Evolutionary conservation across 2,797 vertebrate genomes (phyloP).

Genomic region (Scleropages formosus): DNA sequence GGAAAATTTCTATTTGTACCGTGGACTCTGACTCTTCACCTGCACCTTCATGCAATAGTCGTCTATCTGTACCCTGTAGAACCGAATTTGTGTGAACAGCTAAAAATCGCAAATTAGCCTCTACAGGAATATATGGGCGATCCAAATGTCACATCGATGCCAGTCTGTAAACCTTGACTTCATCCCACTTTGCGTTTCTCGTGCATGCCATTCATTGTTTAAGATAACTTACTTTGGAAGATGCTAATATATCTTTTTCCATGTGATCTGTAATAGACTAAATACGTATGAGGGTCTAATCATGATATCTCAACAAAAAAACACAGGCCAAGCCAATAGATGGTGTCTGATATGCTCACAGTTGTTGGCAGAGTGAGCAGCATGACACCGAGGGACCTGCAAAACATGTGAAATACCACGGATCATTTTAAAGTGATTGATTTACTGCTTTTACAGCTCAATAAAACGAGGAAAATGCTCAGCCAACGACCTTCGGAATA

Average conservation of each 20-base stretch:
- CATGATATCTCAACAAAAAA: not conserved
- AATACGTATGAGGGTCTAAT: not conserved
- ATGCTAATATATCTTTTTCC: not conserved
- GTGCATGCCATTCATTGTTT: not conserved
- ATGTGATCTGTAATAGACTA: not conserved
- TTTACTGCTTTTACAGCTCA: slow-evolving; percentile 77
- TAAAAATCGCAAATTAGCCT: slow-evolving; percentile 62
- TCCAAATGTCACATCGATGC: slow-evolving; percentile 47
- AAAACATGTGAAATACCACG: slow-evolving; percentile 27
- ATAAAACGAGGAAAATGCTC: slow-evolving; percentile 72
- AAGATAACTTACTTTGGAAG: not conserved
- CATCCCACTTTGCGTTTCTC: not conserved
- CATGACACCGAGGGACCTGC: slow-evolving; percentile 14
- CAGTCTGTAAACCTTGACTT: not conserved
- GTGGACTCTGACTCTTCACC: not conserved
- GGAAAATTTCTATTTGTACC: too few species aligned
- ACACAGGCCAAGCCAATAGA: not conserved
- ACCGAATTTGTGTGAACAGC: slow-evolving; percentile 98
- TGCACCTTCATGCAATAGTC: slow-evolving; percentile 73
- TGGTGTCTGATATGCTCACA: not conserved
- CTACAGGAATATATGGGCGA: slow-evolving; percentile 69
- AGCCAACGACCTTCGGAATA: slow-evolving; percentile 73
- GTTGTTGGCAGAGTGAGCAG: not conserved
- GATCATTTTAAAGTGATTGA: slow-evolving; percentile 70
- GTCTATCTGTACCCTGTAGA: slow-evolving; percentile 99